phyloP scores from a whole-genome alignment of 2,797 vertebrate genomes.

The Ammospiza maritima region DNA sequence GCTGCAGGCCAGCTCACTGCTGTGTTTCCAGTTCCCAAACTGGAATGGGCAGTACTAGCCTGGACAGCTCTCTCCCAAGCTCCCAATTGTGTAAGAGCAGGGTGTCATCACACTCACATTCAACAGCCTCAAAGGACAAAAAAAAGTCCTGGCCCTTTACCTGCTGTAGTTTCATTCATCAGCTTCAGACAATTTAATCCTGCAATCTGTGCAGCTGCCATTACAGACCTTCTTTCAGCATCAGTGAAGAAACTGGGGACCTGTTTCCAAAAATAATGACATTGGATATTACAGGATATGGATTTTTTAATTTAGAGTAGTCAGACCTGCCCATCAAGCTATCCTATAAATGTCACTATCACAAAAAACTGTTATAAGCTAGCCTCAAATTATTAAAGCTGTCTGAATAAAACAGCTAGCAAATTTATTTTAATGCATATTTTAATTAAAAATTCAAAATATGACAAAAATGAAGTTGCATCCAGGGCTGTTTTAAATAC shows the following conservation, averaged over 20 bases:
- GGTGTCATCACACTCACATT: not conserved
- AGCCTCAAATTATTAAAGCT: not conserved
- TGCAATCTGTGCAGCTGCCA: conserved; percentile 83
- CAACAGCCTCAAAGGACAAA: not conserved
- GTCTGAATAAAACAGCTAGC: not conserved
- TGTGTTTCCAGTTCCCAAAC: not conserved
- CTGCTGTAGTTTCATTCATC: conserved; percentile 85
- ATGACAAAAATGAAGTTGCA: not conserved
- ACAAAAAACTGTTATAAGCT: not conserved
- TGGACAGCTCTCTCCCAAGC: not conserved
- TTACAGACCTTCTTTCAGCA: conserved; percentile 81
- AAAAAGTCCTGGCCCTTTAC: conserved; percentile 35
- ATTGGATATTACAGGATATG: not conserved
- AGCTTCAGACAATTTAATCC: conserved; percentile 83
- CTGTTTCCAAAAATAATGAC: conserved; percentile 53
- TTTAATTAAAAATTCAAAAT: not conserved
- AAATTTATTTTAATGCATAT: not conserved
- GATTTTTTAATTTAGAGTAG: not conserved
- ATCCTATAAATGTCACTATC: not conserved
- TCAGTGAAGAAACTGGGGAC: conserved; percentile 84
- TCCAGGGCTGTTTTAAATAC: not conserved
- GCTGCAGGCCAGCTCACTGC: not conserved
- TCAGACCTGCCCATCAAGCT: not conserved
- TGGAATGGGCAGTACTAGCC: not conserved
- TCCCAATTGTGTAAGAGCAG: not conserved